Conservation (phyloP, 2,113 vertebrate genomes). For the Oxyruncus cristatus region DNA sequence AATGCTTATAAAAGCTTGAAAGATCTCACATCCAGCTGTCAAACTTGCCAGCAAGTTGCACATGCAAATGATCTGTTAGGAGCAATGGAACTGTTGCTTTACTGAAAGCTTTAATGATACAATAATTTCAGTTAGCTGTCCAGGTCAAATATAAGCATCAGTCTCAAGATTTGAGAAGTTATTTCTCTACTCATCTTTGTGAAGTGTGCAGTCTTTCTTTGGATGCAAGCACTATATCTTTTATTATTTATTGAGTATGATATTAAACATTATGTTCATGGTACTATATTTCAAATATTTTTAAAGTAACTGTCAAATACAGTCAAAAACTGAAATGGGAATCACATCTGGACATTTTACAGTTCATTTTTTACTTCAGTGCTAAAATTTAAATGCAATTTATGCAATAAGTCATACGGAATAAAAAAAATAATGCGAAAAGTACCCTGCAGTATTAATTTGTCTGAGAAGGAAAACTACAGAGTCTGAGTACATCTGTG, state of each 20-base stretch:
- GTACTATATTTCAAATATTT: neutral
- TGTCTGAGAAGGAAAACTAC: neutral
- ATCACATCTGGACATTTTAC: neutral
- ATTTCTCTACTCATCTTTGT: neutral
- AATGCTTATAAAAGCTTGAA: neutral
- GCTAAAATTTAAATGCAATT: slow-evolving; percentile 1
- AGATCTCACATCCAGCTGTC: neutral
- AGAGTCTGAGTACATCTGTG: neutral
- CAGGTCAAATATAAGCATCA: neutral
- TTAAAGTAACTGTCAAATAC: neutral
- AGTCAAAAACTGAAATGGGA: neutral
- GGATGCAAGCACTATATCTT: neutral
- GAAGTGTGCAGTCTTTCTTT: neutral
- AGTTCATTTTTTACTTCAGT: neutral
- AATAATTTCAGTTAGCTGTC: neutral
- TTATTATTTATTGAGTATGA: neutral
- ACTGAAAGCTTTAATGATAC: neutral
- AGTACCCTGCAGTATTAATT: slow-evolving; percentile 1
- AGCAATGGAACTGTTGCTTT: neutral
- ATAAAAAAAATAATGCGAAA: neutral
- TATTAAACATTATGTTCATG: neutral
- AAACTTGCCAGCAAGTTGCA: neutral
- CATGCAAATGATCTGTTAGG: neutral
- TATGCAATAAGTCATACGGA: neutral
- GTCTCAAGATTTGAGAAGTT: neutral